Base-by-base conservation (phyloP, 1,140 invertebrate species). In the Drosophila pectinifera region DNA sequence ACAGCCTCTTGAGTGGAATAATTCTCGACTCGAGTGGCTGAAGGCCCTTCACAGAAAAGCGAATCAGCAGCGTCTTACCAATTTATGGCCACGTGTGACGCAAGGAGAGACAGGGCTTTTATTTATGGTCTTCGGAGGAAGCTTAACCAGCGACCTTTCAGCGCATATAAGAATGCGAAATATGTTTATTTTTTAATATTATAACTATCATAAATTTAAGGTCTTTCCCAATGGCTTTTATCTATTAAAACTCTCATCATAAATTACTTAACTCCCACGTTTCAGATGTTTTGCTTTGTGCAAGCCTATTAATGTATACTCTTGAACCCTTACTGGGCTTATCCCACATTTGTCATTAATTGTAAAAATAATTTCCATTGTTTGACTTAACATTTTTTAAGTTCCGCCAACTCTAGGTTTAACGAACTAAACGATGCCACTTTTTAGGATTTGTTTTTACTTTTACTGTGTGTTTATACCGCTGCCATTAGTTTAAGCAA, bases 401-500 rank as follows among this genome's bases (percentile, higher is more conserved):
- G 54, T 55, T 22, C 39, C 28, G 20, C 31, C 48, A 49, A 34
- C 34, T 31, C 34, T 41, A 38, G 34, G 68, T 65, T 73, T 67
- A 69, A 46, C 41, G 36, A 55, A 42, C 41, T 49, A 68, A 68
- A 68, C 64, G 36, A 34, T 38, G 26, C 26, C 20, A 42, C 45
- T 49, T 65, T 73, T 76, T 57, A 39, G 54, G 49, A 48, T 59
- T 68, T 56, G 36, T 55, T 76, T 76, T 61, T 45, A 36, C 43
- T 22, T n/a, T 59, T 41, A 41, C 22, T 63, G 55, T 49, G 36
- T 57, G 6, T 56, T 51, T 72, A 20, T 31, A 55, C 18, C 34
- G 24, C 45, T 86, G 70, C 72, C 82, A 88, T 88, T 86, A 86
- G 74, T 86, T 79, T 41, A 77, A 80, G 49, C 58, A 85, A 84